These are phyloP conservation scores for Bombus pascuorum DNA, from an alignment of 1,140 invertebrate genomes.

Conservation along the genomic window DNA sequence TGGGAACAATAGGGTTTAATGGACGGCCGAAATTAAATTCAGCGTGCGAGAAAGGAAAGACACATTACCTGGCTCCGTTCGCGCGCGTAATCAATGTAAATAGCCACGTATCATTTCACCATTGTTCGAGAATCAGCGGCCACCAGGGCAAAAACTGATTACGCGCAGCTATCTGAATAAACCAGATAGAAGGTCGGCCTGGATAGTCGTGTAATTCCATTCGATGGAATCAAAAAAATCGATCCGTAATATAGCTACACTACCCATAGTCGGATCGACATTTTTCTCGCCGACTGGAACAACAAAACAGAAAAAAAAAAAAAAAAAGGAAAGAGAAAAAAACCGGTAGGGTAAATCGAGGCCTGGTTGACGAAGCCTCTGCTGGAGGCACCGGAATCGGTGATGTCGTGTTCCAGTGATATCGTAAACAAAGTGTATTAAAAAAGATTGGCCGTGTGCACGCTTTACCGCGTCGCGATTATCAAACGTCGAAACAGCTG, in stretches of 20 bases:
- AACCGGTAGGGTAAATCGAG: neutral
- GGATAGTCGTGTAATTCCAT: constrained; percentile 56
- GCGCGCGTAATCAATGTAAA: constrained; percentile 35
- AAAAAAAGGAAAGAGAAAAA: neutral
- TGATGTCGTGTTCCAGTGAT: constrained; percentile 38
- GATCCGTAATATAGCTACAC: neutral
- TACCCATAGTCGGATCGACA: neutral
- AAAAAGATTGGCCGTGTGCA: constrained; percentile 40
- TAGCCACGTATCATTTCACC: constrained; percentile 28
- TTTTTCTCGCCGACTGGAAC: neutral
- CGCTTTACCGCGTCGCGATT: constrained; percentile 53
- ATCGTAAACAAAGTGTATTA: constrained; percentile 62
- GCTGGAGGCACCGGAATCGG: constrained; percentile 13
- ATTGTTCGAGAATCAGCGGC: constrained; percentile 35
- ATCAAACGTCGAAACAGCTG: constrained; percentile 60
- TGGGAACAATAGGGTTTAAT: constrained; percentile 5
- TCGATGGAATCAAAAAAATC: constrained; percentile 53
- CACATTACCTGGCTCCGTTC: neutral
- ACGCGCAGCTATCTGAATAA: constrained; percentile 35
- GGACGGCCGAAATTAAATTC: neutral
- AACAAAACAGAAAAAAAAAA: neutral
- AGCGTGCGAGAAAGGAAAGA: neutral
- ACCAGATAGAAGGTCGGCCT: constrained; percentile 7
- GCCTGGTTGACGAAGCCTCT: neutral
- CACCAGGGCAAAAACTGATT: constrained; percentile 30